Evolutionary conservation across 2,113 vertebrate species (phyloP).

Genomic region (Mungos mungo): DNA sequence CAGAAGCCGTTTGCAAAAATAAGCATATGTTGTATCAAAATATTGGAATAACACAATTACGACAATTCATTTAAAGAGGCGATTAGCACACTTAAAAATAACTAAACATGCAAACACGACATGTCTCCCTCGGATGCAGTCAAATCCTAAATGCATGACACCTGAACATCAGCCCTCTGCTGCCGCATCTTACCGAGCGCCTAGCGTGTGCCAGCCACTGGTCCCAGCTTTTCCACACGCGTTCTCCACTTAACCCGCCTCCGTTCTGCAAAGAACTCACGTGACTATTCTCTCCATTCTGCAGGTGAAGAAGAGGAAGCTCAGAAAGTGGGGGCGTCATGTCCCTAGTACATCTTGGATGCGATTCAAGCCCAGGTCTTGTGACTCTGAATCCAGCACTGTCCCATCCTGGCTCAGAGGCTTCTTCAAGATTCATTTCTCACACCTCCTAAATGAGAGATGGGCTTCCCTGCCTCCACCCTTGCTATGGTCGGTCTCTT

Average conservation of each 20-base stretch:
- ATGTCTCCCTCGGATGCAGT: background rate
- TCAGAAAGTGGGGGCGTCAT: background rate
- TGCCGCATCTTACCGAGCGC: background rate
- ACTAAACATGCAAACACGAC: background rate
- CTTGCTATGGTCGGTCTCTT: background rate
- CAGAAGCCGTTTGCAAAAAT: constrained; percentile 74
- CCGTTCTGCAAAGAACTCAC: background rate
- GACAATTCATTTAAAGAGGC: constrained; percentile 73
- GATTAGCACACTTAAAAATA: constrained; percentile 74
- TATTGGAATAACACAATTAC: constrained; percentile 73
- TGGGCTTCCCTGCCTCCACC: background rate
- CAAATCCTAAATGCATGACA: background rate
- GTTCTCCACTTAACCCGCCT: background rate
- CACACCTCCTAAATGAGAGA: background rate
- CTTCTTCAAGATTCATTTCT: background rate
- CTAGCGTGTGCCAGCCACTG: background rate
- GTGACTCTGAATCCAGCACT: background rate
- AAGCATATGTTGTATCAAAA: constrained; percentile 75
- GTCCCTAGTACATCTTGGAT: background rate
- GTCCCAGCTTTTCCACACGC: accelerated
- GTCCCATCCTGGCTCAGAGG: background rate
- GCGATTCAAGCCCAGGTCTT: background rate
- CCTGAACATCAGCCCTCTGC: background rate
- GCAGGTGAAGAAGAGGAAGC: background rate
- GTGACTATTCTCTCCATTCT: background rate